phyloP scores from a whole-genome alignment of 2,888 invertebrate species.

The Scaptomyza flava region DNA sequence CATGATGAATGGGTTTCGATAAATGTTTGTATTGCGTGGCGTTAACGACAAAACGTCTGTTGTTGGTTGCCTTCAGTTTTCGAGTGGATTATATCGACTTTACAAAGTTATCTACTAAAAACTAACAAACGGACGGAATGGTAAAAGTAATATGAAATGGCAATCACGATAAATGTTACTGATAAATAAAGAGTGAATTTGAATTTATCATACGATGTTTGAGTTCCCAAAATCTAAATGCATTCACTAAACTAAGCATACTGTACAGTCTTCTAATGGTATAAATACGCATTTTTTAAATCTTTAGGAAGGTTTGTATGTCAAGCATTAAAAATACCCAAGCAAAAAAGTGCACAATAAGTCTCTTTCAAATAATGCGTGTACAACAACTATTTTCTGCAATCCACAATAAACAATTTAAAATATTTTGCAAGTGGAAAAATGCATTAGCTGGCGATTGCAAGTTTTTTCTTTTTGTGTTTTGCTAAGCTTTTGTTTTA shows the following conservation, averaged over 20 bases:
- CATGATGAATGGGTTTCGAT: constrained; percentile 40
- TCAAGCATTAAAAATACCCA: constrained; percentile 18
- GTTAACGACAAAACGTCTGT: neutral
- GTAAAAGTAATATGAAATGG: neutral
- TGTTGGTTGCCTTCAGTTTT: constrained; percentile 24
- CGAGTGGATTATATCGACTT: constrained; percentile 21
- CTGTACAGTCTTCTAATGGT: neutral
- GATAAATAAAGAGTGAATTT: too few species aligned
- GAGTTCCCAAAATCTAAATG: too few species aligned
- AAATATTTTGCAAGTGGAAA: constrained; percentile 45
- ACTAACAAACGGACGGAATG: constrained; percentile 13
- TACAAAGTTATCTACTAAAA: constrained; percentile 17
- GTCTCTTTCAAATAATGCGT: constrained; percentile 1
- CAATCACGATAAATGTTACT: neutral
- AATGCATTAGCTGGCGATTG: constrained; percentile 47
- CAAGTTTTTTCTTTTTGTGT: constrained; percentile 2
- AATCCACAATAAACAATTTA: neutral
- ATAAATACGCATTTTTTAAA: neutral
- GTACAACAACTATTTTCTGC: constrained; percentile 12
- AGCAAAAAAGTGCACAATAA: constrained; percentile 4
- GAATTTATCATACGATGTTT: too few species aligned
- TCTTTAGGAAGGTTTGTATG: constrained; percentile 15
- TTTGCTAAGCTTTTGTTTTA: constrained; percentile 42
- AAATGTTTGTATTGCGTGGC: constrained; percentile 15
- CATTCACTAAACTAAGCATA: neutral